These are phyloP conservation scores for Nineta flava DNA, from an alignment of 2,888 invertebrate species.

Conservation along the genomic window DNA sequence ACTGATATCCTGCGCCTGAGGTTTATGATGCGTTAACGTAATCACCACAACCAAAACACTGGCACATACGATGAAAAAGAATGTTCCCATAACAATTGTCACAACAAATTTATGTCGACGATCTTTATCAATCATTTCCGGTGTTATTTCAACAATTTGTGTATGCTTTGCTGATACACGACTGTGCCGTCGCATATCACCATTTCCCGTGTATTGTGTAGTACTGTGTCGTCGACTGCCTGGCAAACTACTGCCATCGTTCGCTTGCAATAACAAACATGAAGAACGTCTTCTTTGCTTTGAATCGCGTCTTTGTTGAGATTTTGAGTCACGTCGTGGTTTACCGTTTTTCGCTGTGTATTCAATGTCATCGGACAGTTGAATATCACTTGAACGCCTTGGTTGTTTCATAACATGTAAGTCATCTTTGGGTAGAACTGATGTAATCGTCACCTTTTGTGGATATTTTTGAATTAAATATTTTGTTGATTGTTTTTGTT, in stretches of 20 bases:
- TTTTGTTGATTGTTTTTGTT: too few relatives aligned
- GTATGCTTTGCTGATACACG: neutral
- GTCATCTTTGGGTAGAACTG: neutral
- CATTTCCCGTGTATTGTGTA: neutral
- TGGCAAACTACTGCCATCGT: neutral
- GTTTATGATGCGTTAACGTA: slow-evolving; percentile 49
- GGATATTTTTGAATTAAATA: too few relatives aligned
- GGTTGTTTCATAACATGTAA: too few relatives aligned
- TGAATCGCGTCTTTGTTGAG: neutral
- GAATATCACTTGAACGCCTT: neutral
- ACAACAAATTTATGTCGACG: slow-evolving; percentile 52
- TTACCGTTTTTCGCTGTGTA: too few relatives aligned
- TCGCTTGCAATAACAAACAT: too few relatives aligned
- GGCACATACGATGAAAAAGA: slow-evolving; percentile 54
- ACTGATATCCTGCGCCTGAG: slow-evolving; percentile 40
- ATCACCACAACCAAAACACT: slow-evolving; percentile 63
- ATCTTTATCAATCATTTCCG: slow-evolving; percentile 37
- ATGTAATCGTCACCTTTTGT: neutral
- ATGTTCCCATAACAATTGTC: slow-evolving; percentile 52
- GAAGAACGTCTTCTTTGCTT: neutral
- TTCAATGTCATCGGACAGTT: neutral
- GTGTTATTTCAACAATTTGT: slow-evolving; percentile 25
- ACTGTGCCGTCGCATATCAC: neutral
- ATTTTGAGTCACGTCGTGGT: neutral
- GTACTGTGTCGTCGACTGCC: neutral